phyloP scores from a whole-genome alignment of 2,888 invertebrate species.

The Ormyrus rosae region DNA sequence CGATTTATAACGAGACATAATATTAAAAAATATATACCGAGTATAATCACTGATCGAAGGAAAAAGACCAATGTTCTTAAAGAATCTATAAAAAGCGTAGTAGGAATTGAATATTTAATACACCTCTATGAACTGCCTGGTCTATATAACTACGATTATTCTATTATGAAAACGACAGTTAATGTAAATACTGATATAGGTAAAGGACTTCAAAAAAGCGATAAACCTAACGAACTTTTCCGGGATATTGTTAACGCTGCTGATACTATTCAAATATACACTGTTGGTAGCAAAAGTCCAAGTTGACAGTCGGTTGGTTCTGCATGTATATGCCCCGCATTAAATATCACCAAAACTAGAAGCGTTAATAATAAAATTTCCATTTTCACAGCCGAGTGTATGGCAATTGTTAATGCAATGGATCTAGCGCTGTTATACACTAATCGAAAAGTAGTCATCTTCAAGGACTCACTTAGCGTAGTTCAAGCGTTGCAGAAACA shows the following conservation, averaged over 20 bases:
- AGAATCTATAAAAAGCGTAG: neutral
- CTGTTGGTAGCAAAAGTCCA: neutral
- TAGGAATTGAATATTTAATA: constrained; percentile 13
- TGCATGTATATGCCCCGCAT: constrained; percentile 8
- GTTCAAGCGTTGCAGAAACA: too few relatives aligned
- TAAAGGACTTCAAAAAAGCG: neutral
- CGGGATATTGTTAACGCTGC: neutral
- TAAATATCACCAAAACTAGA: constrained; percentile 39
- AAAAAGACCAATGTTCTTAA: constrained; percentile 15
- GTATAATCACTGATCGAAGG: constrained; percentile 1
- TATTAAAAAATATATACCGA: constrained; percentile 5
- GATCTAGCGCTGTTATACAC: neutral
- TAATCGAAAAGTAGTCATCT: neutral
- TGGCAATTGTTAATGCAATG: constrained; percentile 22
- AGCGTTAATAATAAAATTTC: constrained; percentile 28
- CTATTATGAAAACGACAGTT: neutral
- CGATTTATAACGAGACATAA: neutral
- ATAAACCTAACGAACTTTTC: neutral
- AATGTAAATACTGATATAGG: constrained; percentile 14
- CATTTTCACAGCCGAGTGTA: constrained; percentile 31
- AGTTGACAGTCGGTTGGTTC: neutral
- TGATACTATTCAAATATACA: neutral
- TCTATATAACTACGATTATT: neutral
- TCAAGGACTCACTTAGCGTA: too few relatives aligned
- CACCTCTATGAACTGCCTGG: neutral